phyloP scores from a whole-genome alignment of 2,888 invertebrate species.

The Pandemis cinnamomeana region DNA sequence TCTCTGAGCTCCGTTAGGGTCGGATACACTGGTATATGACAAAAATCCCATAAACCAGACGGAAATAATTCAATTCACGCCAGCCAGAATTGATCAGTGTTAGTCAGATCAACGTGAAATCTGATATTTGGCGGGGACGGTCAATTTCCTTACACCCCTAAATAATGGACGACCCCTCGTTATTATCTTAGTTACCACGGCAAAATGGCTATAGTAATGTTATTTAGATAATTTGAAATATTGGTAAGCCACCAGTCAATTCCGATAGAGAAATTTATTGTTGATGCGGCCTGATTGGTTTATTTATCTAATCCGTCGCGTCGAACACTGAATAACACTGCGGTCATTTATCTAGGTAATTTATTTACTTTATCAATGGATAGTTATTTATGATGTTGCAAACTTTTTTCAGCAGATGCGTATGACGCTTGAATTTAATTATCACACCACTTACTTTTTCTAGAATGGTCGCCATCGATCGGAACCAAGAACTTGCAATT shows the following conservation, averaged over 20 bases:
- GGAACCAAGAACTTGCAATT: neutral
- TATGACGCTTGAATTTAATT: neutral
- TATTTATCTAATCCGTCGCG: conserved; percentile 22
- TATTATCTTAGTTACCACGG: conserved; percentile 62
- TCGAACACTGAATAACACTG: conserved; percentile 1
- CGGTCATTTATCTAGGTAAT: conserved; percentile 3
- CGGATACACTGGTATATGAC: conserved; percentile 67
- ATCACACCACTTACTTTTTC: too few relatives aligned
- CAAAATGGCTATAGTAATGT: conserved; percentile 31
- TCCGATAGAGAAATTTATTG: conserved; percentile 11
- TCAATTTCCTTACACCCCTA: conserved; percentile 74
- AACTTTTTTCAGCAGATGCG: neutral
- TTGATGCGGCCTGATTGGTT: conserved; percentile 18
- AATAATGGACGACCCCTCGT: conserved; percentile 72
- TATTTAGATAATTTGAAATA: conserved; percentile 39
- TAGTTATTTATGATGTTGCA: neutral
- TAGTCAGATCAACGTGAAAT: conserved; percentile 81
- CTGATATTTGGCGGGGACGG: conserved; percentile 80
- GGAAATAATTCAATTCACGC: conserved; percentile 81
- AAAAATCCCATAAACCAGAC: conserved; percentile 79
- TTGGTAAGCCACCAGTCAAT: conserved; percentile 24
- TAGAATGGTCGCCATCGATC: too few relatives aligned
- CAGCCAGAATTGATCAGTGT: conserved; percentile 78
- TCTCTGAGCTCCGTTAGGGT: conserved; percentile 50
- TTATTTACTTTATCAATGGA: neutral